phyloP scores from a whole-genome alignment of 2,113 vertebrate genomes.

The Panthera tigris region DNA sequence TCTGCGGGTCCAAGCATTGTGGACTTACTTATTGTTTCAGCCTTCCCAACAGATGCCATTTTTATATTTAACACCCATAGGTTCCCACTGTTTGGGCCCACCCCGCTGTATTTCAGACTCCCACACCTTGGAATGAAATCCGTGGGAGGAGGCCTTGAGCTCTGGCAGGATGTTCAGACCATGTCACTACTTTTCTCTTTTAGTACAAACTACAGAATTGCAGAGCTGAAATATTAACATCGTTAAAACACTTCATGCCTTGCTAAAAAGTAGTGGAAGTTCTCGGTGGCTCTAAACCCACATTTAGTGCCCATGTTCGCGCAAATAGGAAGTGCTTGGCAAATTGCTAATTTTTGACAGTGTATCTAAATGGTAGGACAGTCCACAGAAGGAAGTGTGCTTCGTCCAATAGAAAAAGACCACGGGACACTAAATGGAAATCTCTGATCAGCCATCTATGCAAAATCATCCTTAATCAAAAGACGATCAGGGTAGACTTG shows the following conservation, averaged over 20 bases:
- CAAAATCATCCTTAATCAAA: background rate
- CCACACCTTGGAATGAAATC: background rate
- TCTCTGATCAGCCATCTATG: fast-evolving
- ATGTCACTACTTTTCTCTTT: background rate
- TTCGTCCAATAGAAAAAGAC: background rate
- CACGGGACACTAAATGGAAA: background rate
- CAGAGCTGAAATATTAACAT: background rate
- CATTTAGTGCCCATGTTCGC: background rate
- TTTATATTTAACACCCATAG: background rate
- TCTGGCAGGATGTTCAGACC: background rate
- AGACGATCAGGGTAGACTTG: background rate
- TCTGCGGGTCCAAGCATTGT: background rate
- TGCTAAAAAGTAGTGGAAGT: background rate
- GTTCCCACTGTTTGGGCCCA: background rate
- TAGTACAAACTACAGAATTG: background rate
- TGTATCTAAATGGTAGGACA: background rate
- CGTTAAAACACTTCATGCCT: background rate
- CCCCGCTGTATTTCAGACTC: background rate
- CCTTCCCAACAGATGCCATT: background rate
- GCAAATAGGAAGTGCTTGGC: background rate
- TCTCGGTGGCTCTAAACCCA: background rate
- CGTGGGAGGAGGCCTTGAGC: background rate
- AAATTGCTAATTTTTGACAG: background rate
- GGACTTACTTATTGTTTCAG: background rate
- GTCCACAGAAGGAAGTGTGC: no score